A percentile compares a stretch with the other conserved stretches of the same genome.
Conservation (phyloP, 2,888 invertebrate species). For the Euspilapteryx auroguttella region DNA sequence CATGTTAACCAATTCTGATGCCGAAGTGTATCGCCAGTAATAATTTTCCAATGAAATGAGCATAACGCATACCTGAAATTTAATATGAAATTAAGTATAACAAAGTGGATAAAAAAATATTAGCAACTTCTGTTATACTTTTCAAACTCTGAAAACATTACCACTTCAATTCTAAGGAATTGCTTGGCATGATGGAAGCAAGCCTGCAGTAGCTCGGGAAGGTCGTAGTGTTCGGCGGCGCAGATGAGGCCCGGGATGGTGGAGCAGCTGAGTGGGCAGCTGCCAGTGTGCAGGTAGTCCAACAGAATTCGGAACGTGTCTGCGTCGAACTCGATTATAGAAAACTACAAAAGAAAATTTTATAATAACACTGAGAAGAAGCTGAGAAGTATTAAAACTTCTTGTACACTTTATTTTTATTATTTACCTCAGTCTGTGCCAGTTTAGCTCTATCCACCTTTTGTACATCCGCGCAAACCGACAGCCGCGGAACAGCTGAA, state of each 20-base stretch:
- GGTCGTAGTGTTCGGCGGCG: slow-evolving; percentile 92
- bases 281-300: slow-evolving; percentile 91
- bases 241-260: slow-evolving; percentile 92
- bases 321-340: slow-evolving; percentile 92
- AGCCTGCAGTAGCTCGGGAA: slow-evolving; percentile 89
- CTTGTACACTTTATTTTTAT: too few species aligned
- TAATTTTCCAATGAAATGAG: slow-evolving; percentile 90
- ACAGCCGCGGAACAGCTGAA: slow-evolving; percentile 82
- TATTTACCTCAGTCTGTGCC: slow-evolving; percentile 82
- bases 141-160: too few species aligned
- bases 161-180: slow-evolving; percentile 88
- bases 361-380: too few species aligned
- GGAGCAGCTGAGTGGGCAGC: slow-evolving; percentile 88
- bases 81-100: neutral
- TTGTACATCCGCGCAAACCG: slow-evolving; percentile 91
- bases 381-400: too few species aligned
- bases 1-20: slow-evolving; percentile 92
- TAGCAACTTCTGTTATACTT: too few species aligned
- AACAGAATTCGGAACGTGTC: slow-evolving; percentile 89
- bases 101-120: neutral
- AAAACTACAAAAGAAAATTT: slow-evolving; percentile 65
- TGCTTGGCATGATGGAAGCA: slow-evolving; percentile 96
- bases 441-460: slow-evolving; percentile 91
- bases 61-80: slow-evolving; percentile 81
- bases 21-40: slow-evolving; percentile 94